Base-by-base conservation (phyloP, 1,140 invertebrate genomes). In the Platyscapa corneri region DNA sequence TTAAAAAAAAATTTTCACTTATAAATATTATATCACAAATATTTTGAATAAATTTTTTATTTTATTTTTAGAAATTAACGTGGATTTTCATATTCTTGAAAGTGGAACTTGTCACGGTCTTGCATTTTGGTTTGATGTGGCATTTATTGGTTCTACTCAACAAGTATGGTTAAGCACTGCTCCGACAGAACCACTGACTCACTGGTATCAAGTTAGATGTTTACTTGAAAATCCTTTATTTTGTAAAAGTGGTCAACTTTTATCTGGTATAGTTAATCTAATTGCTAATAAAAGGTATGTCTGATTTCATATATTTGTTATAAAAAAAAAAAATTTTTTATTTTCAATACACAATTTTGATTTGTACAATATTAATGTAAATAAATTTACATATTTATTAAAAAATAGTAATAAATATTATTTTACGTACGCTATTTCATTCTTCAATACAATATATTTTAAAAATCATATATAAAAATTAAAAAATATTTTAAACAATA, bases 81-180 rank as follows among this genome's bases (percentile, higher is more conserved):
- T 99, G 46, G 96, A 98, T 92, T 99, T 99, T 94, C 97, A 97
- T 89, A 95, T 99, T 86, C 94, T 97, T 88, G 97, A 99, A 92
- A 97, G 98, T 34, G 98, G 98, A 74, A 98, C 98, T 84, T 97
- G 99, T 86, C 99, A 99, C 91, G 99, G 99, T 16, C 94, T 99
- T 84, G 99, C 99, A 32, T 99, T 99, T 94, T 99, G 99, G 99
- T 99, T 99, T 94, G 99, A 99, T 94, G 99, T 99, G n/a, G 97
- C 98, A 76, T 99, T 99, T 94, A 96, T 97, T 78, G 99, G 99
- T 42, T 96, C 96, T 82, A 96, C 95, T 86, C 96, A 98, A 90
- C 96, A 97, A 82, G 96, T 99, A 78, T 99, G 99, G 98, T 93
- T 99, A 8, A 99, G 98, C n/a, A 99, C 99, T 34, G 96, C 98